Evolutionary conservation across 2,888 invertebrate genomes (phyloP).

Genomic region (Capitulum mitella): DNA sequence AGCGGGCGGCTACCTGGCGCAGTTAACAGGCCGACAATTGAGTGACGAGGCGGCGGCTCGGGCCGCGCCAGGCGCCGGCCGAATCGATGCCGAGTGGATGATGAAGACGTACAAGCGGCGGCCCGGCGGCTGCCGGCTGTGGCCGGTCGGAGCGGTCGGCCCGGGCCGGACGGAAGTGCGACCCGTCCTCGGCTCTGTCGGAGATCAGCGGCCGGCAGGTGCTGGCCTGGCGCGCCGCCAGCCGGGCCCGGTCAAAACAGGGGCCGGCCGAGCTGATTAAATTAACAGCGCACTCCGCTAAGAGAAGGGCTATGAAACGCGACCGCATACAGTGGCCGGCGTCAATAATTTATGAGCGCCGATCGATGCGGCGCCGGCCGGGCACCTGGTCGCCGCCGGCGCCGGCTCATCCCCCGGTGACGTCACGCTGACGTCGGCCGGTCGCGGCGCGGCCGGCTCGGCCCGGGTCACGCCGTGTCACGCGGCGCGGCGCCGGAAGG

Average conservation of each 20-base stretch:
- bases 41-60: not conserved
- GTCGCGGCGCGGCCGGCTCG: not conserved
- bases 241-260: too few relatives aligned
- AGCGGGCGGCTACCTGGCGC: too few relatives aligned
- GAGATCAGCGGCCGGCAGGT: too few relatives aligned
- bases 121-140: too few relatives aligned
- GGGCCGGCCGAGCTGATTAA: not conserved
- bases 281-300: not conserved
- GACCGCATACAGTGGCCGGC: not conserved
- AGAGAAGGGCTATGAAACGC: not conserved
- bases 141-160: too few relatives aligned
- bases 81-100: too few relatives aligned
- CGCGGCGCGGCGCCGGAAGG: not conserved
- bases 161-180: too few relatives aligned
- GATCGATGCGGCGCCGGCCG: not conserved
- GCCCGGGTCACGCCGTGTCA: not conserved
- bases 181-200: too few relatives aligned
- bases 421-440: not conserved
- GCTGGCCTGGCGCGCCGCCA: too few relatives aligned
- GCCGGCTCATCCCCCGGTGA: too few relatives aligned
- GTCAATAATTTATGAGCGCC: not conserved
- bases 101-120: too few relatives aligned
- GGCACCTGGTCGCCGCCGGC: slow-evolving; percentile 1
- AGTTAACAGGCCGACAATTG: not conserved
- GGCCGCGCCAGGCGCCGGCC: not conserved